phyloP scores from a whole-genome alignment of 1,140 invertebrate species.

The Ips nitidus region DNA sequence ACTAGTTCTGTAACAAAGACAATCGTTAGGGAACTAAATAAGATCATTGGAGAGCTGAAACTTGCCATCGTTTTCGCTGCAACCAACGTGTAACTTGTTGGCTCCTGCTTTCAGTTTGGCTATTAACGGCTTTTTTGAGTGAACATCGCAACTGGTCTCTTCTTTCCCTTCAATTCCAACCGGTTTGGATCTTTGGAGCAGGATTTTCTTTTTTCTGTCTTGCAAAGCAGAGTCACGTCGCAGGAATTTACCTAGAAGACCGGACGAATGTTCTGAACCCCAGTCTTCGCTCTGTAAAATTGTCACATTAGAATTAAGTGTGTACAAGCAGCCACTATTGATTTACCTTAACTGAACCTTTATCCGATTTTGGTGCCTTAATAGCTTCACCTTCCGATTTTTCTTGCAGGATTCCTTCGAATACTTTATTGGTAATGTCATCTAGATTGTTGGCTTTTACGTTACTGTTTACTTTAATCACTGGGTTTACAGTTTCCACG shows the following conservation, averaged over 20 bases:
- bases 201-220: slow-evolving; percentile 48
- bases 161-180: slow-evolving; percentile 40
- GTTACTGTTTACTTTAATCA: slow-evolving; percentile 35
- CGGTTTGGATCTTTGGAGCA: slow-evolving; percentile 44
- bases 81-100: slow-evolving; percentile 65
- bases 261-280: slow-evolving; percentile 71
- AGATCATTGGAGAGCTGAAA: background rate
- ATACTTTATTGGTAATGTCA: slow-evolving; percentile 83
- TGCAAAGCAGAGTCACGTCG: slow-evolving; percentile 62
- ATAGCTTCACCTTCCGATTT: slow-evolving; percentile 56
- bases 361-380: slow-evolving; percentile 53
- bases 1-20: slow-evolving; percentile 54
- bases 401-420: slow-evolving; percentile 76
- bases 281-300: slow-evolving; percentile 69
- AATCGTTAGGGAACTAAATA: background rate
- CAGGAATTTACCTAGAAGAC: slow-evolving; percentile 68
- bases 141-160: slow-evolving; percentile 8
- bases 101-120: slow-evolving; percentile 70
- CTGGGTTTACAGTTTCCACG: slow-evolving; percentile 16
- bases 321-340: background rate
- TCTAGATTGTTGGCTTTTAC: slow-evolving; percentile 58
- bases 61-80: slow-evolving; percentile 70
- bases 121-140: slow-evolving; percentile 61
- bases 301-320: background rate
- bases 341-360: slow-evolving; percentile 65